Evolutionary conservation across 2,113 vertebrate genomes (phyloP).

Genomic region (Ochotona princeps): DNA sequence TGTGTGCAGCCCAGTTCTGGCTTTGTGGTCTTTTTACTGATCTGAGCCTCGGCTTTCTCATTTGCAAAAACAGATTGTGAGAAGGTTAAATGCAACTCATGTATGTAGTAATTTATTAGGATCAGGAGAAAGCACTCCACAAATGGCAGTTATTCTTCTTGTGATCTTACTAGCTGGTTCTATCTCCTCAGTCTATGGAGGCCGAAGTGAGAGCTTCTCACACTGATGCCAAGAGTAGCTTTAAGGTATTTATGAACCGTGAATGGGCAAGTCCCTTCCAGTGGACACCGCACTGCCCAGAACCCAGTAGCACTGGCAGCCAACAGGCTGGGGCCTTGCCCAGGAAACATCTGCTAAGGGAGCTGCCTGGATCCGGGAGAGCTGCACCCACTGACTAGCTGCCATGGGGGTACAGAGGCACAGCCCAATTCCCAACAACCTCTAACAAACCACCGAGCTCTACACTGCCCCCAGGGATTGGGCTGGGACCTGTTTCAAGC

Average conservation of each 20-base stretch:
- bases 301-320: neutral
- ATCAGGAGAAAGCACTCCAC: neutral
- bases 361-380: neutral
- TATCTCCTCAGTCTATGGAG: neutral
- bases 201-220: neutral
- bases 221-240: neutral
- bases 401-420: neutral
- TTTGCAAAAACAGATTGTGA: slow-evolving; percentile 22
- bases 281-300: neutral
- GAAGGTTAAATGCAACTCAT: neutral
- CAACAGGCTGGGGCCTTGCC: neutral
- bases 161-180: neutral
- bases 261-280: neutral
- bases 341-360: neutral
- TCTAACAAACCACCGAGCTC: neutral
- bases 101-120: neutral
- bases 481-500: neutral
- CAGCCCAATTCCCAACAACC: neutral
- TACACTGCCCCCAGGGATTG: neutral
- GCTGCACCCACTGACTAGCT: neutral
- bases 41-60: slow-evolving; percentile 18
- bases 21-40: neutral
- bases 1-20: neutral
- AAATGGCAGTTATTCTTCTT: neutral
- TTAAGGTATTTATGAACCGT: neutral